Evolutionary conservation across 2,888 invertebrate genomes (phyloP).

Genomic region (Pachymerium ferrugineum): DNA sequence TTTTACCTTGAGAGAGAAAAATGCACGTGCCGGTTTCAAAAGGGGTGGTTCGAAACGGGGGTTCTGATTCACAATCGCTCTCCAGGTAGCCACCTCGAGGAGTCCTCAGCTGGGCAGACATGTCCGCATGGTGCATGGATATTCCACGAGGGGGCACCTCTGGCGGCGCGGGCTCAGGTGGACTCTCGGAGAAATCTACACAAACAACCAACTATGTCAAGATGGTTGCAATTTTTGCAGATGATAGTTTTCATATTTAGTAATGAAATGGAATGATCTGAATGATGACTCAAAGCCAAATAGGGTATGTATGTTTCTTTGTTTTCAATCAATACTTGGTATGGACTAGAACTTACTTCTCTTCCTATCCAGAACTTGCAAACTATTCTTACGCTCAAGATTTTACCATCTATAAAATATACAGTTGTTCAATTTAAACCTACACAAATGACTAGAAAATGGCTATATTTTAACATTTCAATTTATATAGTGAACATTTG

Average conservation of each 20-base stretch:
- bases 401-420: too few species aligned
- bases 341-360: too few species aligned
- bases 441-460: too few species aligned
- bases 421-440: too few species aligned
- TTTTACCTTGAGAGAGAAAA: slow-evolving; percentile 40
- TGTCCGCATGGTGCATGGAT: slow-evolving; percentile 59
- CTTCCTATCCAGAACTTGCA: too few species aligned
- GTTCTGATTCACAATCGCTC: slow-evolving; percentile 32
- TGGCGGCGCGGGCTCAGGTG: slow-evolving; percentile 78
- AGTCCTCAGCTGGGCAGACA: slow-evolving; percentile 35
- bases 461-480: too few species aligned
- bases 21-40: slow-evolving; percentile 37
- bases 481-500: too few species aligned
- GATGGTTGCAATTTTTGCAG: slow-evolving; percentile 2
- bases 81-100: slow-evolving; percentile 32
- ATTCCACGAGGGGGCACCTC: slow-evolving; percentile 81
- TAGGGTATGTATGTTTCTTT: too few species aligned
- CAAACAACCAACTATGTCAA: not conserved
- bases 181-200: slow-evolving; percentile 51
- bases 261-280: not conserved
- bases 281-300: not conserved
- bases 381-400: too few species aligned
- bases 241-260: not conserved
- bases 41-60: slow-evolving; percentile 32
- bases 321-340: too few species aligned